Percentiles rank a stretch among this genome's conserved stretches.
phyloP scores from a whole-genome alignment of 2,797 vertebrate species.

The Myotis daubentonii region DNA sequence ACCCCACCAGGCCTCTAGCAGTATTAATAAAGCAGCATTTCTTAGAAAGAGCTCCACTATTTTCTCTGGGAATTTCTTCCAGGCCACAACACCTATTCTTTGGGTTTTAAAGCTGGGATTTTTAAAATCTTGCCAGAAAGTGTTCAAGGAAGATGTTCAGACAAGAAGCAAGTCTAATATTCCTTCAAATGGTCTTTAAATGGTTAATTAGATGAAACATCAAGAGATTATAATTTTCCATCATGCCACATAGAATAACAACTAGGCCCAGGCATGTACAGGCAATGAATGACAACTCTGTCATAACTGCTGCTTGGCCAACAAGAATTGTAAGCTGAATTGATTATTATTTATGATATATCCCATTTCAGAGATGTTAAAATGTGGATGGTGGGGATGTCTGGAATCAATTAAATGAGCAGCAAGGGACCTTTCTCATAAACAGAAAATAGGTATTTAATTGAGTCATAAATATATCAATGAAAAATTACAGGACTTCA shows the following conservation, averaged over 20 bases:
- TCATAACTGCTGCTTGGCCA: background rate
- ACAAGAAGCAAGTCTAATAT: background rate
- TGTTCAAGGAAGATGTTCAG: background rate
- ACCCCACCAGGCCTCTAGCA: background rate
- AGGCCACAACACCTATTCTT: background rate
- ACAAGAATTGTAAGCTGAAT: background rate
- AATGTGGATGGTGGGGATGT: background rate
- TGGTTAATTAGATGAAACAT: background rate
- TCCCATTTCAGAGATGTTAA: background rate
- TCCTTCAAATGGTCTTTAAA: slow-evolving; percentile 16
- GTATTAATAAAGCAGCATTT: background rate
- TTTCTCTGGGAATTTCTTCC: background rate
- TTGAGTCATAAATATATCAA: slow-evolving; percentile 1
- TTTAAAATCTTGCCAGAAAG: slow-evolving; percentile 25
- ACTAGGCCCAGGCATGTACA: background rate
- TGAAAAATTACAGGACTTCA: background rate
- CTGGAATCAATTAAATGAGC: background rate
- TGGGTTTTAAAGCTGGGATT: background rate
- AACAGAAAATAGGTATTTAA: background rate
- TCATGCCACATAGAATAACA: background rate
- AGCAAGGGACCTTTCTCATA: background rate
- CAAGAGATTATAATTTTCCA: background rate
- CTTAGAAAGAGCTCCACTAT: background rate
- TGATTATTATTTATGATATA: background rate
- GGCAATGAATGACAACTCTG: background rate